Percentiles rank a stretch among this genome's conserved stretches.
These are phyloP conservation scores for Anastatus disparis DNA, from an alignment of 1,140 invertebrate species.

Conservation along the genomic window DNA sequence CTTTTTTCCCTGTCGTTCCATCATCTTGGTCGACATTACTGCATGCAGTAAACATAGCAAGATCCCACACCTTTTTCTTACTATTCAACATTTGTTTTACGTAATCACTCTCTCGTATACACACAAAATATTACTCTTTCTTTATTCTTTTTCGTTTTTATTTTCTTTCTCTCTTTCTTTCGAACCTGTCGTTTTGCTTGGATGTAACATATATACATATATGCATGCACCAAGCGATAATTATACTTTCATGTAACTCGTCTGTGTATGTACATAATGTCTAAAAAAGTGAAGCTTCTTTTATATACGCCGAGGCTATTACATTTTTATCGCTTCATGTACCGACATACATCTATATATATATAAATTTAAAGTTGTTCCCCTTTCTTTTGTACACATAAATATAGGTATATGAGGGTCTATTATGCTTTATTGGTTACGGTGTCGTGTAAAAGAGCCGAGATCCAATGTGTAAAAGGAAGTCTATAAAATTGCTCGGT, in stretches of 20 bases:
- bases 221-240: not conserved
- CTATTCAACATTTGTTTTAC: slow-evolving; percentile 6
- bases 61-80: slow-evolving; percentile 29
- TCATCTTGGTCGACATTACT: not conserved
- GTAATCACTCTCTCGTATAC: not conserved
- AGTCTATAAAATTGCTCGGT: too few species aligned
- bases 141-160: too few species aligned
- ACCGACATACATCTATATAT: not conserved
- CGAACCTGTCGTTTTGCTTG: not conserved
- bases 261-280: too few species aligned
- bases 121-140: too few species aligned
- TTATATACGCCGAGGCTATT: not conserved
- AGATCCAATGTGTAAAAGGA: too few species aligned
- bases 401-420: too few species aligned
- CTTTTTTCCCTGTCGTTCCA: slow-evolving; percentile 1
- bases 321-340: slow-evolving; percentile 3
- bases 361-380: too few species aligned
- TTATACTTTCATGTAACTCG: too few species aligned
- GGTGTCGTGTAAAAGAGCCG: too few species aligned
- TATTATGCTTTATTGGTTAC: slow-evolving; percentile 5
- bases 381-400: too few species aligned
- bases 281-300: not conserved
- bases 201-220: not conserved
- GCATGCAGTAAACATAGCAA: too few species aligned
- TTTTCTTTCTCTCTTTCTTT: not conserved